phyloP scores from a whole-genome alignment of 2,888 invertebrate species.

The Drosophila subquinaria region DNA sequence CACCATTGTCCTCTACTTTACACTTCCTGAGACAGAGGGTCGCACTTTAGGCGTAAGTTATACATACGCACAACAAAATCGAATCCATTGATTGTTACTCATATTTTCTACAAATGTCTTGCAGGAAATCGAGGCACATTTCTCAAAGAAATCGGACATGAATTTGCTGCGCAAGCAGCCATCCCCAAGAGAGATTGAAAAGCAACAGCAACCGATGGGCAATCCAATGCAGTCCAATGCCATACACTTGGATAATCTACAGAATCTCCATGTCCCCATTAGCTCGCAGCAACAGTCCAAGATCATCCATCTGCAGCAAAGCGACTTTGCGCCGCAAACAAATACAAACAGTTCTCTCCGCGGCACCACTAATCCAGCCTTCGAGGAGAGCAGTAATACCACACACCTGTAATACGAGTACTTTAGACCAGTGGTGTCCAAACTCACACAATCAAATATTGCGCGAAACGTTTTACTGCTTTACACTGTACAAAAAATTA shows the following conservation, averaged over 20 bases:
- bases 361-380: constrained; percentile 72
- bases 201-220: constrained; percentile 33
- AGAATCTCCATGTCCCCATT: constrained; percentile 76
- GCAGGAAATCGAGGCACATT: constrained; percentile 84
- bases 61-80: not conserved
- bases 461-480: too few species aligned
- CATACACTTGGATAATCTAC: constrained; percentile 72
- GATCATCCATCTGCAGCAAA: constrained; percentile 82
- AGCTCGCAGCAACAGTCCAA: constrained; percentile 74
- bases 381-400: constrained; percentile 80
- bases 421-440: not conserved
- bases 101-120: not conserved
- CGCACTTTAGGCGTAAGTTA: constrained; percentile 87
- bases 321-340: constrained; percentile 70
- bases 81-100: not conserved
- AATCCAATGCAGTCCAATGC: constrained; percentile 28
- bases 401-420: constrained; percentile 75
- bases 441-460: too few species aligned
- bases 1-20: constrained; percentile 88
- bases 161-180: constrained; percentile 74
- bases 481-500: too few species aligned
- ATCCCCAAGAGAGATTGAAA: constrained; percentile 26
- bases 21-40: constrained; percentile 94
- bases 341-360: constrained; percentile 2
- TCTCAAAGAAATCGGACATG: constrained; percentile 81